These are phyloP conservation scores for Oceanodroma tethys DNA, from an alignment of 2,113 vertebrate genomes.

Conservation along the genomic window DNA sequence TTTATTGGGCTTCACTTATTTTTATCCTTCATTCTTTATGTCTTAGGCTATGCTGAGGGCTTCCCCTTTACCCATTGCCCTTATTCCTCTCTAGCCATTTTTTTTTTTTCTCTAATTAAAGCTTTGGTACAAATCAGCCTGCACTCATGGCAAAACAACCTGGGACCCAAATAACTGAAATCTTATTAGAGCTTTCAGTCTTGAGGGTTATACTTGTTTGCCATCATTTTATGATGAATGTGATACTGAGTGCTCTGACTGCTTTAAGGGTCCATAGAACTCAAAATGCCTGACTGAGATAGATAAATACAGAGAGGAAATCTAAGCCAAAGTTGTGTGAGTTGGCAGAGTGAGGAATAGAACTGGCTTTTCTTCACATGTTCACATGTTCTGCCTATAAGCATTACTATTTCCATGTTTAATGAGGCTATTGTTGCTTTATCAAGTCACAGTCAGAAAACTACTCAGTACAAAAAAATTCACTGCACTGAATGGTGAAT, in stretches of 20 bases:
- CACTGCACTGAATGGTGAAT: background rate
- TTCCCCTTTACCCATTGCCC: background rate
- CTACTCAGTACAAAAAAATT: background rate
- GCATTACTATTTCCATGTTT: background rate
- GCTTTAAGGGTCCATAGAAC: background rate
- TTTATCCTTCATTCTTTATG: background rate
- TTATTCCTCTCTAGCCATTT: background rate
- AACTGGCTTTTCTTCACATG: background rate
- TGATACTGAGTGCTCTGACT: background rate
- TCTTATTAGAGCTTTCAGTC: background rate
- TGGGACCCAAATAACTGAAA: background rate
- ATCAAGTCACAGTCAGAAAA: background rate
- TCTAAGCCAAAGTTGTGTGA: background rate
- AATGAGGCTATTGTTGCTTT: background rate
- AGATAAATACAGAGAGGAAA: background rate
- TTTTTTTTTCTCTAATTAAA: background rate
- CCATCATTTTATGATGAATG: background rate
- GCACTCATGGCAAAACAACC: background rate
- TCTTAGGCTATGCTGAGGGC: background rate
- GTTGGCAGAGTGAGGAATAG: background rate
- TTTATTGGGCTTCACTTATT: background rate
- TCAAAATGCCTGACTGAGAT: background rate
- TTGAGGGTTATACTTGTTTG: background rate
- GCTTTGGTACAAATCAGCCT: background rate
- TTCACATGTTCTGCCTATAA: background rate